Evolutionary conservation across 2,113 vertebrate genomes (phyloP), one percentile per base, ranked within the genome.

Genomic region (Hyla sarda): DNA sequence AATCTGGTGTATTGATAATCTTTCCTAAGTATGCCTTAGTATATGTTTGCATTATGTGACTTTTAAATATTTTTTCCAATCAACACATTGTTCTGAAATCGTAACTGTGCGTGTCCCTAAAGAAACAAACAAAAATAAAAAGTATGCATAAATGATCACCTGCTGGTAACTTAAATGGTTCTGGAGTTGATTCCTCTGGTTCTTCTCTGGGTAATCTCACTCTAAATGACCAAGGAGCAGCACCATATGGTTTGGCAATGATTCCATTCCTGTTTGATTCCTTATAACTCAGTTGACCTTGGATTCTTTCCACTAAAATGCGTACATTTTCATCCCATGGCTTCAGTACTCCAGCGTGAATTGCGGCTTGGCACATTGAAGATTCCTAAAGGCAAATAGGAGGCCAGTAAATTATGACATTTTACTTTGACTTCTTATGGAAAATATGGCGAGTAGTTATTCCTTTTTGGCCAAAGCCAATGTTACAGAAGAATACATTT

Each of bases 231-330:
- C 52, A 60, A 9, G 21, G 13, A 45, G 52, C 21, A 80, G 78
- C 54, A 25, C 56, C 56, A 62, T 0, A 80, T 37, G 78, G 23
- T n/a, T 45, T 80, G 19, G 78, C 1, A 10, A 16, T 62, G 17
- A 80, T 54, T 80, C 34, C 54, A 80, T 80, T 80, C 9, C 23
- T 62, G 54, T 10, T 62, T 32, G 56, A 60, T 62, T 5, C 34
- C 25, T 45, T 14, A 45, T 80, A 80, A 32, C 21, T 21, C 3
- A 16, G 23, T 28, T 34, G 58, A 28, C 58, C 65, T 14, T 45
- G 62, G 5, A 19, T 47, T n/a, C 47, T 82, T 34, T 52, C 60
- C 23, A 82, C 25, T 34, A 7, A 1, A 34, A 82, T 47, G 30
- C 1, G 0, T 82, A 17, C 8, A 50, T 16, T 14, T 23, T 28